Percentiles rank a stretch among this genome's conserved stretches.
phyloP scores from a whole-genome alignment of 2,888 invertebrate genomes.

The Eristalis arbustorum region DNA sequence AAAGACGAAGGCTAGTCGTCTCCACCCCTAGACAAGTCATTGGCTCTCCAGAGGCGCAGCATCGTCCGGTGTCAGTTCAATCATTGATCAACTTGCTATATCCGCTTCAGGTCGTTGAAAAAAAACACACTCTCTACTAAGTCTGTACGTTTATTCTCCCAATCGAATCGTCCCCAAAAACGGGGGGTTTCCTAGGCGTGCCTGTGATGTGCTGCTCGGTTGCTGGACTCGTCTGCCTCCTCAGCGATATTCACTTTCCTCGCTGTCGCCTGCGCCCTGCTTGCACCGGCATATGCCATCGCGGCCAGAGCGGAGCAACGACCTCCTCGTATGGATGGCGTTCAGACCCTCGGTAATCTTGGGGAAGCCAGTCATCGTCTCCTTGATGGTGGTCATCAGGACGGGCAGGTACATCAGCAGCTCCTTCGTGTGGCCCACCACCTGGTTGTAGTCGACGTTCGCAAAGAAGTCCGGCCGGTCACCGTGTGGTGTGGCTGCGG shows the following conservation, averaged over 20 bases:
- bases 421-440: conserved; percentile 77
- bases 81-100: too few relatives aligned
- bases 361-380: conserved; percentile 77
- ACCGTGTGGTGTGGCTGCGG: conserved; percentile 20
- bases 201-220: conserved; percentile 40
- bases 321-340: background rate
- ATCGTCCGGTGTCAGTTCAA: too few relatives aligned
- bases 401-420: conserved; percentile 78
- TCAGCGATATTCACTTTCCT: conserved; percentile 22
- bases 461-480: conserved; percentile 34
- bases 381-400: conserved; percentile 77
- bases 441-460: conserved; percentile 75
- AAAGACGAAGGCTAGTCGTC: too few relatives aligned
- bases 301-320: conserved; percentile 28
- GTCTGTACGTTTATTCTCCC: background rate
- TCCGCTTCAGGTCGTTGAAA: too few relatives aligned
- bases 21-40: too few relatives aligned
- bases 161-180: background rate
- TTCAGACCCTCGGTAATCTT: conserved; percentile 76
- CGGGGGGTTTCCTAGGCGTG: background rate
- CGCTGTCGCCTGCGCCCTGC: conserved; percentile 8
- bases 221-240: background rate
- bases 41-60: too few relatives aligned
- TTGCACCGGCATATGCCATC: conserved; percentile 57
- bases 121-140: background rate